Base-by-base conservation (phyloP, 2,113 vertebrate species). In the Boleophthalmus pectinirostris region DNA sequence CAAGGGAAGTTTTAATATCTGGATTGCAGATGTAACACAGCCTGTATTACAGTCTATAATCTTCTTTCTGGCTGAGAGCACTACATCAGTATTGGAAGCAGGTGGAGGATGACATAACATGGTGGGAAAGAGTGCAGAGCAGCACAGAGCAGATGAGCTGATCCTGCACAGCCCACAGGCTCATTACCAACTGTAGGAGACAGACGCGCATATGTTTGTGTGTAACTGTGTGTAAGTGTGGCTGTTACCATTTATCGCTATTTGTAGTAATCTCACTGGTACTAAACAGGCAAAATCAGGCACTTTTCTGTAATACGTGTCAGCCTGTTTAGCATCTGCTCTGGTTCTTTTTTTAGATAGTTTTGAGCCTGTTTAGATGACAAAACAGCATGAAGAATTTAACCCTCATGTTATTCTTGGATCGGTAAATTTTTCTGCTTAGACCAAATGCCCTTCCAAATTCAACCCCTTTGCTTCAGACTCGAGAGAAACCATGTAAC, bases 1-100 rank as follows among this genome's bases (percentile, higher is more conserved):
- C 67, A 65, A 83, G 70, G 77, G 86, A 74, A 84, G 81, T 77
- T 87, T 85, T 89, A 74, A 88, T 92, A 88, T 88, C 87, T 90
- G 73, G 67, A 53, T 73, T 72, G 76, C 86, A 92, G 89, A 93
- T 91, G 89, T 85, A 86, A 82, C 65, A 25, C 82, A 66, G 80
- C 75, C 81, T 79, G 51, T 82, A 78, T 70, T 79, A 57, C 20
- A 13, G 78, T 58, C 82, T 1, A 68, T 81, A 82, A 90, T 87
- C 80, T 81, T 78, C 70, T 79, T 73, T 82, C 83, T 88, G 83
- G 89, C 81, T 85, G 68, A 15, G 78, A 82, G 45, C 51, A 79
- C 61, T 49, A 67, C 73, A 76, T 85, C 69, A 81, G 77, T 88
- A 90, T 89, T 86, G 82, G 76, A 86, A 90, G 87, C 90, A 92